Conservation (phyloP, 2,113 vertebrate genomes). For the Todiramphus chloris region DNA sequence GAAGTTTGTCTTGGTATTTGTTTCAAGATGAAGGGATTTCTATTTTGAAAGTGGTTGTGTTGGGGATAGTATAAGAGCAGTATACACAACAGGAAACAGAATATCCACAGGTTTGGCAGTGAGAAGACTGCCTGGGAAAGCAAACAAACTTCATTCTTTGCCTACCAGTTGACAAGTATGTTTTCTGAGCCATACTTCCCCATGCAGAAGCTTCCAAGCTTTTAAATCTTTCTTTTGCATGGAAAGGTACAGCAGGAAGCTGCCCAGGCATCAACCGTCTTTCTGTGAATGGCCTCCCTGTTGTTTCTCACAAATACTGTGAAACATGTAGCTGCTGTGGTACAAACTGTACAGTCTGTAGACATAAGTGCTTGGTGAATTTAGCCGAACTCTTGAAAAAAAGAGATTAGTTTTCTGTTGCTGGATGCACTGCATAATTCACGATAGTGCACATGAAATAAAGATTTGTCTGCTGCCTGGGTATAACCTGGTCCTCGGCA, state of each 20-base stretch:
- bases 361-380: not conserved
- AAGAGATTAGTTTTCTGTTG: not conserved
- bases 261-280: not conserved
- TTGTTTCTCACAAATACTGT: not conserved
- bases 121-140: not conserved
- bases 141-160: not conserved
- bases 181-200: not conserved
- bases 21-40: not conserved
- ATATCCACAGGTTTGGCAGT: not conserved
- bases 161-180: no score
- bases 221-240: not conserved
- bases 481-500: not conserved
- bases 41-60: not conserved
- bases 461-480: not conserved
- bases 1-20: not conserved
- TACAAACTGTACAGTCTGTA: not conserved
- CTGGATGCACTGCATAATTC: not conserved
- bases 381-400: not conserved
- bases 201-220: not conserved
- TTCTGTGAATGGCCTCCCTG: not conserved
- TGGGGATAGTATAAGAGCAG: not conserved
- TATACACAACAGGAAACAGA: not conserved
- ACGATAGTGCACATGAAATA: not conserved
- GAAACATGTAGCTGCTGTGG: not conserved
- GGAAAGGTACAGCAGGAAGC: not conserved